Evolutionary conservation across 1,140 invertebrate genomes (phyloP).

Genomic region (Ips nitidus): DNA sequence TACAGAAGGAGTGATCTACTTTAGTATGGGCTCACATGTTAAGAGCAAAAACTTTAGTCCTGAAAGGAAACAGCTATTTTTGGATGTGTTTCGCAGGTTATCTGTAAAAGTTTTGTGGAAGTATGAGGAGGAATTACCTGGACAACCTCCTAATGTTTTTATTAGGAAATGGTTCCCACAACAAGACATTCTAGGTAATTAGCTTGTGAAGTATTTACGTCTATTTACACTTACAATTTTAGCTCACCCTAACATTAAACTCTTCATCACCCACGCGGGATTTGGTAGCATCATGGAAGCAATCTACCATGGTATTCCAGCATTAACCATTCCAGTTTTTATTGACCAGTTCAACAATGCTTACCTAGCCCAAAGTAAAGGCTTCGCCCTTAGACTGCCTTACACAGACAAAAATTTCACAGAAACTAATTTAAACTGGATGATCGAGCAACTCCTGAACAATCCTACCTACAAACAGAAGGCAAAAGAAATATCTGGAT

Average conservation of each 20-base stretch:
- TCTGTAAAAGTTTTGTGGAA: slow-evolving; percentile 59
- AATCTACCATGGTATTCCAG: slow-evolving; percentile 67
- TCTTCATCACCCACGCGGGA: slow-evolving; percentile 52
- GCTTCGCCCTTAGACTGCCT: slow-evolving; percentile 50
- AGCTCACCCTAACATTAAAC: slow-evolving; percentile 40
- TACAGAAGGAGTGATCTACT: slow-evolving; percentile 61
- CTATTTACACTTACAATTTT: slow-evolving; percentile 3
- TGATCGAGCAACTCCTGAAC: slow-evolving; percentile 27
- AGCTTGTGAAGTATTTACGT: background rate
- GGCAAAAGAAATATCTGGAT: slow-evolving; percentile 55
- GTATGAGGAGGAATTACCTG: slow-evolving; percentile 54
- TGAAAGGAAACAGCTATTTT: slow-evolving; percentile 46
- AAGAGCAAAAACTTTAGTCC: slow-evolving; percentile 48
- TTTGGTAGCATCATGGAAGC: slow-evolving; percentile 69
- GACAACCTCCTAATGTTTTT: slow-evolving; percentile 56
- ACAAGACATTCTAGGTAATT: slow-evolving; percentile 59
- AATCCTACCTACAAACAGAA: slow-evolving; percentile 43
- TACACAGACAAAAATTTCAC: slow-evolving; percentile 22
- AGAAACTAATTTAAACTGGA: slow-evolving; percentile 33
- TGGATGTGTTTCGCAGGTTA: slow-evolving; percentile 54
- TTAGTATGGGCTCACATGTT: slow-evolving; percentile 58
- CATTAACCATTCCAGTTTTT: slow-evolving; percentile 69
- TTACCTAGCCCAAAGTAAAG: slow-evolving; percentile 51
- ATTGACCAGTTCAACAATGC: slow-evolving; percentile 64
- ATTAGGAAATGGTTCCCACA: slow-evolving; percentile 61